Conservation (phyloP, 1,140 invertebrate genomes). For the Papilio machaon region DNA sequence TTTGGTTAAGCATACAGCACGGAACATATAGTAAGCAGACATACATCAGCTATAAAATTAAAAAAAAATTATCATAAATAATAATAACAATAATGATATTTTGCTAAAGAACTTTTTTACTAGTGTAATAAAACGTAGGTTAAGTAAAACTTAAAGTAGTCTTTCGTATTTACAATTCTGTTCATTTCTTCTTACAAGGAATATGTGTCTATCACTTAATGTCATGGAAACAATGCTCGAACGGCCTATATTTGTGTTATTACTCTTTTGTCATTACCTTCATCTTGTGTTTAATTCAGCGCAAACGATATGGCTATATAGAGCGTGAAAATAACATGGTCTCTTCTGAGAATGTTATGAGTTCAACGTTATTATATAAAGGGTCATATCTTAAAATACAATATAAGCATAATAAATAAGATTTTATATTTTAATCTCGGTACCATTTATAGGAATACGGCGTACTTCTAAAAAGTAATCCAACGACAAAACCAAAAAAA, state of each 20-base stretch:
- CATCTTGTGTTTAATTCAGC: slow-evolving; percentile 12
- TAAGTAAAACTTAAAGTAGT: neutral
- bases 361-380: slow-evolving; percentile 13
- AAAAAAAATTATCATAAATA: too few relatives aligned
- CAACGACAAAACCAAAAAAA: too few relatives aligned
- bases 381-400: neutral
- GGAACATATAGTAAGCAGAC: too few relatives aligned
- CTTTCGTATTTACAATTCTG: neutral
- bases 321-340: slow-evolving; percentile 23
- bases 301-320: slow-evolving; percentile 6
- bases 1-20: too few relatives aligned
- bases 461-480: too few relatives aligned
- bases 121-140: neutral
- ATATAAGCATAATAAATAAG: neutral
- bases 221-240: slow-evolving; percentile 12
- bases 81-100: neutral
- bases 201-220: slow-evolving; percentile 19
- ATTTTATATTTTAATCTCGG: neutral
- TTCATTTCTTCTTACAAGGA: neutral
- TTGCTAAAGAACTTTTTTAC: neutral
- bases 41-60: too few relatives aligned
- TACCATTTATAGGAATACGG: too few relatives aligned
- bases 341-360: slow-evolving; percentile 7
- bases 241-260: slow-evolving; percentile 15
- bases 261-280: slow-evolving; percentile 22